Base-by-base conservation (phyloP, 1,140 invertebrate genomes). In the Magallana ariakensis region DNA sequence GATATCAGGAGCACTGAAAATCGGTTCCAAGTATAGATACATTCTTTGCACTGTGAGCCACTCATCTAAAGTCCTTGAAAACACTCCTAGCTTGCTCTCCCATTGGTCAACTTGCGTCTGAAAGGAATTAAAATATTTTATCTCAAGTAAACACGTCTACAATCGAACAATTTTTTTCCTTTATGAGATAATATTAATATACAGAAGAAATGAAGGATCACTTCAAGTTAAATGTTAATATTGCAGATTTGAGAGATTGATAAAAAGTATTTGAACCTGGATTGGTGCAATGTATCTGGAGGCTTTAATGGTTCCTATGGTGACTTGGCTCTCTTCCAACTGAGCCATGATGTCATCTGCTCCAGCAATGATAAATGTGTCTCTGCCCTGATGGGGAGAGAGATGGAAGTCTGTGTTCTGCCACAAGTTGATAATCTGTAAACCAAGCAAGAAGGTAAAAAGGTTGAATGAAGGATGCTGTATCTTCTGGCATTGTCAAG, bases 1-100 rank as follows among this genome's bases (percentile, higher is more conserved):
- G 89, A 98, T 98, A 91, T 98, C 97, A 0, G 97, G 97, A 1
- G 97, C 97, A n/a, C 96, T 96, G 93, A 98, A 98, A 91, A 98
- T 98, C 7, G 97, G 97, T 93, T 98, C 97, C 75, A 98, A 94
- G 91, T 98, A 98, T 5, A 98, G 95, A 97, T 97, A 98, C 70
- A 97, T 97, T 90, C 97, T 96, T 93, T 98, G 97, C 90, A 97
- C 97, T 57, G 95, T 95, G 91, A 96, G 96, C 97, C 97, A 98
- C 93, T 97, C 97, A 93, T 98, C 97, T 95, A 97, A 93, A 7
- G 97, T 97, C 88, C 95, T 96, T 1, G 96, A 94, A 92, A 98
- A 97, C 0, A 97, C 92, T 54, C 97, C 96, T 87, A 98, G 92
- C 33, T 96, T 95, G 46, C 95, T 95, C 8, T 96, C 95, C 97